Base-by-base conservation (phyloP, 2,888 invertebrate genomes). In the Odontocolon sp. region DNA sequence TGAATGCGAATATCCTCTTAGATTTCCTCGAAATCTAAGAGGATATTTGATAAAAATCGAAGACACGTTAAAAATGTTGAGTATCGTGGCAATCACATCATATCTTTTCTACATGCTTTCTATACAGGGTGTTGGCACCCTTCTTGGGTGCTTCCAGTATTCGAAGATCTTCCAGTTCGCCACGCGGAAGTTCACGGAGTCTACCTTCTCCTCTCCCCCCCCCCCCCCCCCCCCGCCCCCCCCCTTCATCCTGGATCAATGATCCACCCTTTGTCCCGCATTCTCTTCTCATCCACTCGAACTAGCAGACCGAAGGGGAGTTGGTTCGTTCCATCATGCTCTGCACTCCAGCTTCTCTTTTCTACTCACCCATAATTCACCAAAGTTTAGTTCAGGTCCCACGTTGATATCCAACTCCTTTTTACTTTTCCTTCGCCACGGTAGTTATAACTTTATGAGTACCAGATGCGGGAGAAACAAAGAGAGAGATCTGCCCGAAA, bases 331-430 rank as follows among this genome's bases (percentile, higher is more conserved):
- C 61, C 70, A 23, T 70, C 54, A 54, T 61, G 23, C 47, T 61
- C 36, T n/a, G 21, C 42, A 18, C 42, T 73, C n/a, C 66, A 52
- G 36, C 11, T n/a, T n/a, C n/a, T n/a, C n/a, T n/a, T n/a, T n/a
- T n/a, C 66, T 70, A 52, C 52, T 59, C 36, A 61, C 56, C 63
- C 54, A 78, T 78, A 78, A 78, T 69, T 78, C 75, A 78, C 66
- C 67, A 31, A 78, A 78, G 70, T 78, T 78, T 54, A 59, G 31
- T 68, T 73, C 59, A 54, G 54, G 42, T 66, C 28, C 40, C 59
- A 54, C 68, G 52, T 45, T 59, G 23, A 61, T 61, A 28, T 63
- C 54, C 67, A 61, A 31, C 14, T 54, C 36, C 69, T 47, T 40
- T 56, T 42, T 47, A 26, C 57, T 52, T 52, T 70, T 42, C 52